Evolutionary conservation across 2,888 invertebrate genomes (phyloP).

Genomic region (Polia nebulosa): DNA sequence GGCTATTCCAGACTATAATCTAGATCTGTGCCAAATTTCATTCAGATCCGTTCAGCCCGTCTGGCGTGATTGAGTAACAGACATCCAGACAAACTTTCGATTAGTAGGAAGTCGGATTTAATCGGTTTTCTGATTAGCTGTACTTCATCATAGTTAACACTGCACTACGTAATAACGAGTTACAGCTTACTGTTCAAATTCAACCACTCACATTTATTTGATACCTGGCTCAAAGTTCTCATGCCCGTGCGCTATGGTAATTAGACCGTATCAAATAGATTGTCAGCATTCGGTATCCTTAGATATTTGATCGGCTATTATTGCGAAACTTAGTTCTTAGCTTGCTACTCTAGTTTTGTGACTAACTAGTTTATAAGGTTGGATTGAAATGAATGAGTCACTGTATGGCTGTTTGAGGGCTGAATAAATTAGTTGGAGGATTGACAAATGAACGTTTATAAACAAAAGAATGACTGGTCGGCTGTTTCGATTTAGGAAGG

Average conservation of each 20-base stretch:
- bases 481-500: constrained; percentile 1
- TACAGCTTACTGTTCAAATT: constrained; percentile 12
- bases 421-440: background rate
- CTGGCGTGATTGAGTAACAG: too few species aligned
- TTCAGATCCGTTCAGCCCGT: too few species aligned
- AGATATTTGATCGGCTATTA: constrained; percentile 51
- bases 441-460: background rate
- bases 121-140: constrained; percentile 7
- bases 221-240: constrained; percentile 32
- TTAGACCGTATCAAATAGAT: constrained; percentile 48
- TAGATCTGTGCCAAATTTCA: too few species aligned
- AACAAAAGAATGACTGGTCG: background rate
- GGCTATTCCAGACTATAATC: too few species aligned
- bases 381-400: constrained; percentile 47
- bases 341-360: constrained; percentile 1
- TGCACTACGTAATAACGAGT: background rate
- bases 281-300: constrained; percentile 57
- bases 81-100: too few species aligned
- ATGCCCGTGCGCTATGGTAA: constrained; percentile 28
- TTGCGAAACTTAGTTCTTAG: constrained; percentile 55
- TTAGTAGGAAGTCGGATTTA: too few species aligned
- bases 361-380: constrained; percentile 16
- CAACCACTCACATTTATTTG: constrained; percentile 26
- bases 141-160: constrained; percentile 20
- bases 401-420: background rate